phyloP scores from a whole-genome alignment of 2,113 vertebrate species.

The Pheucticus melanocephalus region DNA sequence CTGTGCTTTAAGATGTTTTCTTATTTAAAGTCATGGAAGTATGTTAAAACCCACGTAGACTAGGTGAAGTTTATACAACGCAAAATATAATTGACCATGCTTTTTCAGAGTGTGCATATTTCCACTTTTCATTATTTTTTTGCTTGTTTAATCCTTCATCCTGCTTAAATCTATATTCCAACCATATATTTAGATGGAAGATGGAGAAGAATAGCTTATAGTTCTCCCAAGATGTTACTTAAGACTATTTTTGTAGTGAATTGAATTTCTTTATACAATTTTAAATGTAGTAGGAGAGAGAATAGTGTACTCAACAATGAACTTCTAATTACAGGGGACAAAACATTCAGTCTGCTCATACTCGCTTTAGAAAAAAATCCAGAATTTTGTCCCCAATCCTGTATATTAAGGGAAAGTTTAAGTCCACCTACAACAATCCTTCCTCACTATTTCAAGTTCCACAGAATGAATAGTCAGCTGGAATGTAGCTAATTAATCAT shows the following conservation, averaged over 20 bases:
- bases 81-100: slow-evolving; percentile 62
- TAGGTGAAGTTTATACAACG: slow-evolving; percentile 73
- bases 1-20: slow-evolving; percentile 75
- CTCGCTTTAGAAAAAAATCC: not conserved
- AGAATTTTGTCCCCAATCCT: not conserved
- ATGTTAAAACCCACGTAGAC: slow-evolving; percentile 73
- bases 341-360: not conserved
- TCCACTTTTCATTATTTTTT: slow-evolving; percentile 76
- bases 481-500: not conserved
- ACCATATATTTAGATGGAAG: slow-evolving; percentile 32
- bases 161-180: slow-evolving; percentile 58
- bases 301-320: not conserved
- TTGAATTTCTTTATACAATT: not conserved
- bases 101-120: slow-evolving; percentile 71
- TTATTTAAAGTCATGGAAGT: slow-evolving; percentile 80
- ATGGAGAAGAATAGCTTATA: slow-evolving; percentile 20
- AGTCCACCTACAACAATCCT: not conserved
- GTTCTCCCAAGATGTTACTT: not conserved
- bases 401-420: not conserved
- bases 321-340: not conserved
- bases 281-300: not conserved
- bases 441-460: not conserved
- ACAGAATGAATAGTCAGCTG: not conserved
- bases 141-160: slow-evolving; percentile 68
- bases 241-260: not conserved